phyloP scores from a whole-genome alignment of 2,797 vertebrate species.

The Chiropotes sagulatus region DNA sequence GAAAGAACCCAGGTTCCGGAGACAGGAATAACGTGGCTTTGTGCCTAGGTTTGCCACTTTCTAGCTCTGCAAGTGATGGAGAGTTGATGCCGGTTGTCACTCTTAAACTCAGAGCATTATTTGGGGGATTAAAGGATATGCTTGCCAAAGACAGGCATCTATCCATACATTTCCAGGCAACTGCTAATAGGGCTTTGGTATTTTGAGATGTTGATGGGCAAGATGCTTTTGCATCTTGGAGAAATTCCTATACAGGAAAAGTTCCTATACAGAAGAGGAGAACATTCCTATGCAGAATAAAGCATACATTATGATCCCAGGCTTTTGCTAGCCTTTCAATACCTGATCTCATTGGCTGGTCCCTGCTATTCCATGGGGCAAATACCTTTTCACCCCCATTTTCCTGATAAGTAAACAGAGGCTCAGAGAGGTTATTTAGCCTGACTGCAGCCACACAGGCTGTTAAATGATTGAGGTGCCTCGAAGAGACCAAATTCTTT shows the following conservation, averaged over 20 bases:
- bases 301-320: neutral
- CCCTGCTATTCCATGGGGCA: neutral
- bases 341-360: neutral
- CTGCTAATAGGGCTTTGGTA: neutral
- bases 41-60: accelerated
- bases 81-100: neutral
- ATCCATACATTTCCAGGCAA: neutral
- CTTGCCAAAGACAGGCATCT: neutral
- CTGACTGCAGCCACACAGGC: accelerated
- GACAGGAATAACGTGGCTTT: neutral
- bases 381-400: neutral
- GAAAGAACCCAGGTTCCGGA: neutral
- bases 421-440: neutral
- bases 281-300: neutral
- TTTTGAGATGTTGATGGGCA: neutral
- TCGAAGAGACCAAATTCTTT: neutral
- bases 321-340: neutral
- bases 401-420: neutral
- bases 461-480: accelerated
- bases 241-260: neutral
- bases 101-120: neutral
- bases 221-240: neutral
- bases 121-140: neutral
- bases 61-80: accelerated
- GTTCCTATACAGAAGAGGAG: neutral